These are phyloP conservation scores for Sinodicranocentrus sp. DNA, from an alignment of 2,888 invertebrate genomes.

Conservation along the genomic window DNA sequence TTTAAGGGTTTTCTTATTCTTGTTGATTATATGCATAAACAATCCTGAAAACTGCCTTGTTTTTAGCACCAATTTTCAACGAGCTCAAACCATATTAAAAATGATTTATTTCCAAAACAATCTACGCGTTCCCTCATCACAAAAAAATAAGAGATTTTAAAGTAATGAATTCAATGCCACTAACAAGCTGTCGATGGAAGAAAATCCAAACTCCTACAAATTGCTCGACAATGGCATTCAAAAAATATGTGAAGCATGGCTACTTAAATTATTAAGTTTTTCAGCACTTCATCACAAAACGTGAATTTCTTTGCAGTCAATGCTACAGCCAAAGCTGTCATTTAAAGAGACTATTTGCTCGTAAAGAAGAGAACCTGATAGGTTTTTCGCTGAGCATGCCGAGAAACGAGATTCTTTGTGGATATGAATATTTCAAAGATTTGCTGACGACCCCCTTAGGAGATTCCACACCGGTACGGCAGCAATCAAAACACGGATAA, in stretches of 20 bases:
- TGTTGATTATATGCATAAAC: no score
- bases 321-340: neutral
- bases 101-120: constrained; percentile 3
- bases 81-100: no score
- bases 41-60: no score
- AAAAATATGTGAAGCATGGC: neutral
- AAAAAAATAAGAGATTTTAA: neutral
- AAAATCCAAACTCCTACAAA: constrained; percentile 3
- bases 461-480: constrained; percentile 29
- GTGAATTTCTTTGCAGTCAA: neutral
- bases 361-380: neutral
- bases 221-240: constrained; percentile 5
- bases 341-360: neutral
- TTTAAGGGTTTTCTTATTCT: neutral
- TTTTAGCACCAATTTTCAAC: neutral
- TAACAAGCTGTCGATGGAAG: constrained; percentile 12
- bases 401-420: constrained; percentile 19
- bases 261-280: neutral
- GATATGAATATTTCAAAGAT: constrained; percentile 25
- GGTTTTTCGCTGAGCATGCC: constrained; percentile 9
- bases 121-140: neutral
- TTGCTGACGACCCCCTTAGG: constrained; percentile 36
- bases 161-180: neutral
- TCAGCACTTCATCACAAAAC: neutral
- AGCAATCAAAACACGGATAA: constrained; percentile 32